phyloP scores from a whole-genome alignment of 2,888 invertebrate species.

The Eueremaeus valkanovi region DNA sequence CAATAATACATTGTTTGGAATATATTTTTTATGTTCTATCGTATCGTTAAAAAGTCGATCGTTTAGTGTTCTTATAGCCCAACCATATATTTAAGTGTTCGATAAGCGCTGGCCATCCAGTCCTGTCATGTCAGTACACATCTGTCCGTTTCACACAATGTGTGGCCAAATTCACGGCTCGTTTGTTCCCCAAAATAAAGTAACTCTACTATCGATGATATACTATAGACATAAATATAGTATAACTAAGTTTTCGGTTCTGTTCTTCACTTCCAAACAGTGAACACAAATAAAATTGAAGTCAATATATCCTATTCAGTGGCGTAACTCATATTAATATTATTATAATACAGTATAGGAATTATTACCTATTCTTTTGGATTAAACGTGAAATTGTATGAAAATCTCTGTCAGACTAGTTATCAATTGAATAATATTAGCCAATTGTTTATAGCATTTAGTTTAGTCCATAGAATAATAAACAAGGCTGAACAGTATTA shows the following conservation, averaged over 20 bases:
- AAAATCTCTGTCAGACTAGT: too few relatives aligned
- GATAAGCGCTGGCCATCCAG: neutral
- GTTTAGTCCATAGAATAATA: too few relatives aligned
- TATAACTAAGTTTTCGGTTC: neutral
- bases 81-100: neutral
- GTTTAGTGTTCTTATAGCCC: neutral
- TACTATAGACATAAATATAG: neutral
- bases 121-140: neutral
- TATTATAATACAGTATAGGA: too few relatives aligned
- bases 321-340: too few relatives aligned
- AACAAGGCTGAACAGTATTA: too few relatives aligned
- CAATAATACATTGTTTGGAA: neutral
- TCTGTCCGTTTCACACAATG: slow-evolving; percentile 26
- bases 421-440: too few relatives aligned
- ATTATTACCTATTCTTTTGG: too few relatives aligned
- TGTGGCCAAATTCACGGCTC: neutral
- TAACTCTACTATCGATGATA: neutral
- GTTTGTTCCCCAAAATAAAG: neutral
- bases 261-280: neutral
- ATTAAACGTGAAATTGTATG: too few relatives aligned
- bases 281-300: neutral
- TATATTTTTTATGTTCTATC: neutral
- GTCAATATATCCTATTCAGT: neutral
- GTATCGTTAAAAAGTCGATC: neutral
- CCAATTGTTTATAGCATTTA: too few relatives aligned